Evolutionary conservation across 2,113 vertebrate species (phyloP).

Genomic region (Xenopus borealis): DNA sequence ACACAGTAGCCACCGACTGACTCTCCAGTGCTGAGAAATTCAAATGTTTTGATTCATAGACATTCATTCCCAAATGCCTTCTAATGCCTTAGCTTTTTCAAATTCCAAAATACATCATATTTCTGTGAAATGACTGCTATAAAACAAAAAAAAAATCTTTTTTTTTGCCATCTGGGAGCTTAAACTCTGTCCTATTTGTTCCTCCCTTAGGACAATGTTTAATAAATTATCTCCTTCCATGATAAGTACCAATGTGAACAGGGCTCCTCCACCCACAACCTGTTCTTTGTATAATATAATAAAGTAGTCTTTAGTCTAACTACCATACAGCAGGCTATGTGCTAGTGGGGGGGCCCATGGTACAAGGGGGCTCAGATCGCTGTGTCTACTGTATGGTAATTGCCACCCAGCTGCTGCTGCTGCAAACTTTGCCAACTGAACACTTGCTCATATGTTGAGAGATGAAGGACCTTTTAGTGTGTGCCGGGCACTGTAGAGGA

Average conservation of each 20-base stretch:
- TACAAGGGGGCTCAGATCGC: too few relatives aligned
- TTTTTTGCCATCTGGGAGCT: not conserved
- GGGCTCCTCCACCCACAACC: too few relatives aligned
- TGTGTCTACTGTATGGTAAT: too few relatives aligned
- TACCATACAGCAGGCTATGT: too few relatives aligned
- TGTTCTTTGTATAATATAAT: too few relatives aligned
- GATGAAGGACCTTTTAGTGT: too few relatives aligned
- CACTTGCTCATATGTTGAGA: too few relatives aligned
- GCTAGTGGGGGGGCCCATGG: too few relatives aligned
- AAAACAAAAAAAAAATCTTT: constrained; percentile 6
- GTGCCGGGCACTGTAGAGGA: too few relatives aligned
- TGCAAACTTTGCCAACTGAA: too few relatives aligned
- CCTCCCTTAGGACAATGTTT: not conserved
- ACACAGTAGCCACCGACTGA: constrained; percentile 34
- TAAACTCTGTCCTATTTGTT: not conserved
- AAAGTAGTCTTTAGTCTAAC: too few relatives aligned
- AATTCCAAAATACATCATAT: constrained; percentile 3
- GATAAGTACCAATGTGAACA: not conserved
- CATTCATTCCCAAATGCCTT: constrained; percentile 30
- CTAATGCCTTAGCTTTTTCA: accelerated
- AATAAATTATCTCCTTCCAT: constrained; percentile 26
- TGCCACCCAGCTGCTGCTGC: too few relatives aligned
- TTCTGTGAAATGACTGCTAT: constrained; percentile 1
- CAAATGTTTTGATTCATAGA: constrained; percentile 24
- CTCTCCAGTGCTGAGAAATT: constrained; percentile 29